Conservation (phyloP, 2,113 vertebrate genomes). For the Pangasianodon gigas region DNA sequence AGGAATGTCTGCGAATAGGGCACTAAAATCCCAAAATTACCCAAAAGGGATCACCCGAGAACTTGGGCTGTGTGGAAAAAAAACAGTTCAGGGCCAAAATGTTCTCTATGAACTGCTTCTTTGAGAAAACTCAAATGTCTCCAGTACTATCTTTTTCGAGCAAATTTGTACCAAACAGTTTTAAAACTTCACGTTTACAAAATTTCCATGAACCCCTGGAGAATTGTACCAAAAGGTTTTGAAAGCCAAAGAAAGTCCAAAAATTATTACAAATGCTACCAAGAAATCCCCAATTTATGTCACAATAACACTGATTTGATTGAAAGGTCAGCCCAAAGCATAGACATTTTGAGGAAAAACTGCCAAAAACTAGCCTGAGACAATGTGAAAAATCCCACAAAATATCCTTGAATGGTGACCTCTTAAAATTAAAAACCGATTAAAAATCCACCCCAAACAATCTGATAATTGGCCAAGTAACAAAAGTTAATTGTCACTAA, state of each 20-base stretch:
- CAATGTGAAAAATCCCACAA: background rate
- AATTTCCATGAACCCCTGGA: background rate
- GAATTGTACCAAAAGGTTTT: too few species aligned
- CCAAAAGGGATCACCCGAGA: background rate
- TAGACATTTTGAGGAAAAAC: background rate
- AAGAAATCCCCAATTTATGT: background rate
- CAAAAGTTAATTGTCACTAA: background rate
- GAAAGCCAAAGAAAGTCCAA: background rate
- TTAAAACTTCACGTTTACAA: background rate
- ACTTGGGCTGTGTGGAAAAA: background rate
- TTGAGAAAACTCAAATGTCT: slow-evolving; percentile 59
- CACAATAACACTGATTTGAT: background rate
- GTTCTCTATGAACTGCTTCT: background rate
- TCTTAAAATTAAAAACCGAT: background rate
- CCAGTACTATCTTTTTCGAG: slow-evolving; percentile 25
- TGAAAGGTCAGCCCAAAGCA: background rate
- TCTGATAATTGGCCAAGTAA: background rate
- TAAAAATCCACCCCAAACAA: background rate
- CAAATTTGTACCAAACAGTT: background rate
- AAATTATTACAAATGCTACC: background rate
- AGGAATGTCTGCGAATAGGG: background rate
- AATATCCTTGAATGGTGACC: background rate
- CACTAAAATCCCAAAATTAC: background rate
- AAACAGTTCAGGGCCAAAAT: background rate
- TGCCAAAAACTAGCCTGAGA: background rate